Base-by-base conservation (phyloP, 37 sponge, comb jelly and placozoan species). In the Cladorhizidae sp. region DNA sequence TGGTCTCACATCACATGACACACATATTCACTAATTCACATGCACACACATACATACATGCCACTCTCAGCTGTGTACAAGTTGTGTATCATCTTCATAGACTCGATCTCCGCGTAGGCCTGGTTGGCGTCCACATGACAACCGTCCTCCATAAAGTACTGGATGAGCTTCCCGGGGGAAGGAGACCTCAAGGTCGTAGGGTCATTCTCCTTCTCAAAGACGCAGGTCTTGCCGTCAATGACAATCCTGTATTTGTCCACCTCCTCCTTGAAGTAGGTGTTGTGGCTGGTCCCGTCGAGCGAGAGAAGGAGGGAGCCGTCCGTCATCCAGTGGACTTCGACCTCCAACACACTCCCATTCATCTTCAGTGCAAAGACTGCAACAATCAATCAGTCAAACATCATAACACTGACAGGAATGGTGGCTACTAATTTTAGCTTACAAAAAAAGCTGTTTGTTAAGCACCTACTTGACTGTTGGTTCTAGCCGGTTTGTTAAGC, bases 171-270 rank as follows among this genome's bases (percentile, higher is more conserved):
- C 23, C 98, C 98, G 28, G 98, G 91, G 37, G 94, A 95, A 1
- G 92, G 74, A 29, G 96, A 85, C 52, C 96, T 78, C 50, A 98
- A 57, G 20, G 90, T 74, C 0, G 92, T 68, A 15, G 98, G 98
- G 58, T 98, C 98, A 61, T 89, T 95, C 70, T 98, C 98, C 82
- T 98, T 98, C 79, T 90, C 96, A 88, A 98, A 98, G 67, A 93
- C 90, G 56, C 91, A 86, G 11, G 98, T 93, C 75, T 84, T 90
- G 8, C 95, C 98, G 14, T 79, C 83, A 28, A 98, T 88, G 49
- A 95, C 92, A 36, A 98, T 62, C 15, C 77, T 59, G 51, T 89
- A 89, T 67, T 87, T 80, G 70, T 85, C 90, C 65, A 93, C 92
- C 43, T 98, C 95, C 78, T 95, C 98, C 61, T 68, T 90, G 90